These are phyloP conservation scores for Drosophila falleni DNA, from an alignment of 2,888 invertebrate species.

Conservation along the genomic window DNA sequence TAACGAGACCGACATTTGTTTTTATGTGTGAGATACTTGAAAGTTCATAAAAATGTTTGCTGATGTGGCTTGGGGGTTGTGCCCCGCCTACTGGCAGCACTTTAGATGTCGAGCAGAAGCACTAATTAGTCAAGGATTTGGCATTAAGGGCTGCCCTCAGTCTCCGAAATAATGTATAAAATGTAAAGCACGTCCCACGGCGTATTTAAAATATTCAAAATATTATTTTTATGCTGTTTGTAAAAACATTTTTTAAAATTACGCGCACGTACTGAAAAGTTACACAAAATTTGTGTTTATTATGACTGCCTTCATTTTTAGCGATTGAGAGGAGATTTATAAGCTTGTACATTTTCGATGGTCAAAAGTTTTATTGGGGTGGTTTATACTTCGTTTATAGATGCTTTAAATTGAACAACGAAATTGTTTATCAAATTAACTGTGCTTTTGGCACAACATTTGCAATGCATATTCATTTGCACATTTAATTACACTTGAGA, in stretches of 20 bases:
- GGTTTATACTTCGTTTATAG: slow-evolving; percentile 10
- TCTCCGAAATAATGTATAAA: slow-evolving; percentile 28
- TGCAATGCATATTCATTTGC: slow-evolving; percentile 54
- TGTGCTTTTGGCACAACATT: slow-evolving; percentile 37
- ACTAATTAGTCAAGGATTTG: slow-evolving; percentile 74
- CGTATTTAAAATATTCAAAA: slow-evolving; percentile 61
- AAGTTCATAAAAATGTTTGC: slow-evolving; percentile 50
- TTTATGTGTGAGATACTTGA: slow-evolving; percentile 55
- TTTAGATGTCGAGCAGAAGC: slow-evolving; percentile 28
- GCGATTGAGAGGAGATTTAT: slow-evolving; percentile 24
- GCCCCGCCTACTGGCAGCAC: slow-evolving; percentile 1
- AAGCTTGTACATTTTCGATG: slow-evolving; percentile 6
- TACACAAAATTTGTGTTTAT: slow-evolving; percentile 39
- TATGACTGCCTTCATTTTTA: slow-evolving; percentile 14
- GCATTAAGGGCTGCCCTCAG: slow-evolving; percentile 33
- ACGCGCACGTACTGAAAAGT: slow-evolving; percentile 59
- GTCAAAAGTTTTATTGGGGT: neutral
- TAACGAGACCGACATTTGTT: slow-evolving; percentile 32
- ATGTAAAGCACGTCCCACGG: slow-evolving; percentile 57
- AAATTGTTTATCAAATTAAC: slow-evolving; percentile 55
- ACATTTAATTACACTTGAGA: slow-evolving; percentile 73
- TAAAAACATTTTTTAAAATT: slow-evolving; percentile 41
- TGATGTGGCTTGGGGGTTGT: slow-evolving; percentile 37
- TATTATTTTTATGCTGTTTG: slow-evolving; percentile 35
- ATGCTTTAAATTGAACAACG: slow-evolving; percentile 17